A percentile compares a stretch with the other conserved stretches of the same genome.
Evolutionary conservation across 2,888 invertebrate genomes (phyloP).

Genomic region (Tiliacea citrago): DNA sequence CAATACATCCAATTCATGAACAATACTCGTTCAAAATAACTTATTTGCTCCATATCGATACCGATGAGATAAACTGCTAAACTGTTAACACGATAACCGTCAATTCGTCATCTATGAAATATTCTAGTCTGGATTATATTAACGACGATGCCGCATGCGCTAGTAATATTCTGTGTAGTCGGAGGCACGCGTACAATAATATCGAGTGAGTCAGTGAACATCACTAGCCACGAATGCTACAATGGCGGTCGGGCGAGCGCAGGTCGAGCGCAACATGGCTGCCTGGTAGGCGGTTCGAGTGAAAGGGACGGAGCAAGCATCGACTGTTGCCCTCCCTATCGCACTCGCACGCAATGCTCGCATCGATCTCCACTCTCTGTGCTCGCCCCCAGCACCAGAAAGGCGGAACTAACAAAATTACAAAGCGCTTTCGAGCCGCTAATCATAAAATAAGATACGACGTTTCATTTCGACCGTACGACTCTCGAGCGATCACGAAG

Average conservation of each 20-base stretch:
- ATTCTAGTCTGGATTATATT: conserved; percentile 49
- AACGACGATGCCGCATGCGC: conserved; percentile 51
- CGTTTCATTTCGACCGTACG: conserved; percentile 91
- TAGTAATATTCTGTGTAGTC: conserved; percentile 60
- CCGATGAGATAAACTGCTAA: conserved; percentile 18
- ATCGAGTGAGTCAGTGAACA: conserved; percentile 83
- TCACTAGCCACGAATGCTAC: conserved; percentile 89
- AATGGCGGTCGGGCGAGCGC: conserved; percentile 91
- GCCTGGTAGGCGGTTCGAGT: conserved; percentile 90
- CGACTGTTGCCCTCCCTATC: conserved; percentile 80
- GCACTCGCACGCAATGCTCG: conserved; percentile 87
- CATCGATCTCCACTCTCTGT: conserved; percentile 90
- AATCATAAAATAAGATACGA: conserved; percentile 91
- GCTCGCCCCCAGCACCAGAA: conserved; percentile 91
- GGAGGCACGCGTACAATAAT: conserved; percentile 73
- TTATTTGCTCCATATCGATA: conserved; percentile 14
- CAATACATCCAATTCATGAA: background rate
- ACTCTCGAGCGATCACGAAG: conserved; percentile 90
- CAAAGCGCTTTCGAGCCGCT: conserved; percentile 91
- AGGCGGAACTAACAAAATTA: conserved; percentile 91
- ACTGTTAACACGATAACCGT: conserved; percentile 18
- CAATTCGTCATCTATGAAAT: conserved; percentile 43
- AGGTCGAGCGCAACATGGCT: conserved; percentile 91
- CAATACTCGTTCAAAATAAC: conserved; percentile 16
- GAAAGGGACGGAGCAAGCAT: conserved; percentile 83